Conservation (phyloP, 2,888 invertebrate genomes). For the Drosophila colorata region DNA sequence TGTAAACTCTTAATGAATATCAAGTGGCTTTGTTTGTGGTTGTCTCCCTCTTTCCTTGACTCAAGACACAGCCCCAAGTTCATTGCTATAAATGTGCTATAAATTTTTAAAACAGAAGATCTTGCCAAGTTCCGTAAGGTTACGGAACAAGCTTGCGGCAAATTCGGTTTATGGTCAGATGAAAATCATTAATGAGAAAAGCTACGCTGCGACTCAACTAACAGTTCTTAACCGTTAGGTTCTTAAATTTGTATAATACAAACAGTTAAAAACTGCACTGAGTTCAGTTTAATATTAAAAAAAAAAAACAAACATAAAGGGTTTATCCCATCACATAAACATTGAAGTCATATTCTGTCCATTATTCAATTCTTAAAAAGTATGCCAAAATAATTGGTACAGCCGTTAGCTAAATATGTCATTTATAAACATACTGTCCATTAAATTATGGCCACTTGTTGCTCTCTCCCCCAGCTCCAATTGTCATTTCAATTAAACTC, state of each 20-base stretch:
- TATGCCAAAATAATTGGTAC: neutral
- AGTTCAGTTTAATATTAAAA: neutral
- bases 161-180: slow-evolving; percentile 6
- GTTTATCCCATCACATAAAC: neutral
- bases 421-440: slow-evolving; percentile 11
- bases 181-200: neutral
- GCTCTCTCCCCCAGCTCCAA: neutral
- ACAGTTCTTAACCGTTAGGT: slow-evolving; percentile 9
- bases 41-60: neutral
- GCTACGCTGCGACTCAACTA: slow-evolving; percentile 1
- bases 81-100: neutral
- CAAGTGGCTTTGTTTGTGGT: slow-evolving; percentile 39
- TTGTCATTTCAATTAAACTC: slow-evolving; percentile 50
- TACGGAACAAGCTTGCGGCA: slow-evolving; percentile 1
- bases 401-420: slow-evolving; percentile 17
- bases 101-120: slow-evolving; percentile 2
- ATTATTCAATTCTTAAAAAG: neutral
- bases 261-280: slow-evolving; percentile 1
- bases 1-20: slow-evolving; percentile 51
- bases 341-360: too few relatives aligned
- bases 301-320: neutral
- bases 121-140: neutral
- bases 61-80: neutral
- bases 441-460: slow-evolving; percentile 16
- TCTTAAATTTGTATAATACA: neutral